Percentiles rank a stretch among this genome's conserved stretches.
phyloP scores from a whole-genome alignment of 1,140 invertebrate genomes.

The Conus betulinus region DNA sequence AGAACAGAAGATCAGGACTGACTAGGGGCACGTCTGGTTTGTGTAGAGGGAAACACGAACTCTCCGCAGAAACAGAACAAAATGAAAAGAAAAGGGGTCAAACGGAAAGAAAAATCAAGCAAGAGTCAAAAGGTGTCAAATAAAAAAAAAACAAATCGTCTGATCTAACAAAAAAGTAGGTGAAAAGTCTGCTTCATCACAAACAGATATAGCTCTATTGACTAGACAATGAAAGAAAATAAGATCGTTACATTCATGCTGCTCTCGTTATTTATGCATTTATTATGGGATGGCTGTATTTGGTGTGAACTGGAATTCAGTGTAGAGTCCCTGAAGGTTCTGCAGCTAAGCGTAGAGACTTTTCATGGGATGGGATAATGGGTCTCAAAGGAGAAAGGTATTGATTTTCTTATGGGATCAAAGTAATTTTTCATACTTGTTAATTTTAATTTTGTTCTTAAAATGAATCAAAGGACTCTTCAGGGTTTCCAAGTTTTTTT shows the following conservation, averaged over 20 bases:
- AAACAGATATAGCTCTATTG: neutral
- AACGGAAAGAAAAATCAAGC: slow-evolving; percentile 22
- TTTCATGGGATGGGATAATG: neutral
- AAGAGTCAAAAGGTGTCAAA: neutral
- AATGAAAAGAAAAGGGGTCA: slow-evolving; percentile 12
- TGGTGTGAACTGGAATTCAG: neutral
- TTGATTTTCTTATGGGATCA: neutral
- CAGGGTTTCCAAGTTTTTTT: neutral
- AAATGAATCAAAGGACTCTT: neutral
- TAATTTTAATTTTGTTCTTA: neutral
- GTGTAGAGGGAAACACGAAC: neutral
- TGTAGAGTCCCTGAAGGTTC: neutral
- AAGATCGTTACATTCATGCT: neutral
- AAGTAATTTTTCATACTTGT: neutral
- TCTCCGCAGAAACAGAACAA: slow-evolving; percentile 17
- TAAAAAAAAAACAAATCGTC: neutral
- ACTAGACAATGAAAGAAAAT: neutral
- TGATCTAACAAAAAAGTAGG: neutral
- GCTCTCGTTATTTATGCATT: neutral
- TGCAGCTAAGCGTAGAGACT: no score
- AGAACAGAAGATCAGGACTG: slow-evolving; percentile 35
- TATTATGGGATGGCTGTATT: neutral
- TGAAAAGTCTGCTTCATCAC: neutral
- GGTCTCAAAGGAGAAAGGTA: neutral
- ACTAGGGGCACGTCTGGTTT: slow-evolving; percentile 41